Evolutionary conservation across 2,113 vertebrate species (phyloP).

Genomic region (Taurulus bubalis): DNA sequence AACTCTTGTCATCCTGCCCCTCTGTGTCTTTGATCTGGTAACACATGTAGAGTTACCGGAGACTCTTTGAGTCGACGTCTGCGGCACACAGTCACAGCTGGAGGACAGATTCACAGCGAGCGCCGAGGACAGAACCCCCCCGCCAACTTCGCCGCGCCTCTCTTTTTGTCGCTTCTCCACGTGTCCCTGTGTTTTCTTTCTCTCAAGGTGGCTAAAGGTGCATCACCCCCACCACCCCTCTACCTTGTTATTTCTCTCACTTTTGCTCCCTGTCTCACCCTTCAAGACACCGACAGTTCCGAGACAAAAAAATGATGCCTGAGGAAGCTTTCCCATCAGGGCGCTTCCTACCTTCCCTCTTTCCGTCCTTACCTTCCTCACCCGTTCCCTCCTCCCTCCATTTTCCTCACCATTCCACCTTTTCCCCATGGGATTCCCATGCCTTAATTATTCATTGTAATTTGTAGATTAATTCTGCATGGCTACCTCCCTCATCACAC

Average conservation of each 20-base stretch:
- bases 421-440: slow-evolving; percentile 65
- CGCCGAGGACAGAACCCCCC: not conserved
- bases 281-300: not conserved
- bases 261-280: not conserved
- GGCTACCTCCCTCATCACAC: slow-evolving; percentile 43
- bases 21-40: slow-evolving; percentile 4
- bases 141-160: slow-evolving; percentile 1
- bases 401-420: slow-evolving; percentile 43
- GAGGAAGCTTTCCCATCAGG: slow-evolving; percentile 32
- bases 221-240: not conserved
- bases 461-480: slow-evolving; percentile 80
- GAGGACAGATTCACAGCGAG: slow-evolving; percentile 16
- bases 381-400: not conserved
- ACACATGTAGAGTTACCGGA: not conserved
- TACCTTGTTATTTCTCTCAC: not conserved
- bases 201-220: not conserved
- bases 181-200: not conserved
- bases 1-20: not conserved
- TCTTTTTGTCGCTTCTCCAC: not conserved
- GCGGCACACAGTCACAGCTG: slow-evolving; percentile 30
- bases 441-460: slow-evolving; percentile 82
- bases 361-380: not conserved
- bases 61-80: slow-evolving; percentile 17
- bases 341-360: slow-evolving; percentile 8
- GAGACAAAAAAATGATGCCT: slow-evolving; percentile 38